These are phyloP conservation scores for Drosophila peninsularis DNA, from an alignment of 2,888 invertebrate species.

Conservation along the genomic window DNA sequence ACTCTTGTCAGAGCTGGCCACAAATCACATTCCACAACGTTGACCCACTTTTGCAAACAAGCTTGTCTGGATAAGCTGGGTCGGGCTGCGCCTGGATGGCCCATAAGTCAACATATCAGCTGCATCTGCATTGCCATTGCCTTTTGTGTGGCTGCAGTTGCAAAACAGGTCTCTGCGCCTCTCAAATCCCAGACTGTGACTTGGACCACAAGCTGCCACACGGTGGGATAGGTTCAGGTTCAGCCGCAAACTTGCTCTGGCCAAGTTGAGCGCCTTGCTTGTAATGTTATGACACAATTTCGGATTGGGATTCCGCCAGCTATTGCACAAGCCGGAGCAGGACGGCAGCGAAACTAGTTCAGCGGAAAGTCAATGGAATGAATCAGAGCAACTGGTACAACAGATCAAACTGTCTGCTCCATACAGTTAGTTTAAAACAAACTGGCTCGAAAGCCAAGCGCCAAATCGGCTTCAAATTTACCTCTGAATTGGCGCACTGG, in stretches of 20 bases:
- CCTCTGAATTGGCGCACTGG: constrained; percentile 19
- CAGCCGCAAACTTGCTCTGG: constrained; percentile 43
- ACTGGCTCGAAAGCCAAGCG: constrained; percentile 22
- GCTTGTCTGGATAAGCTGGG: constrained; percentile 63
- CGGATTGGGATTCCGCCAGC: constrained; percentile 36
- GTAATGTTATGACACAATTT: constrained; percentile 76
- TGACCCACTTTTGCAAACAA: constrained; percentile 71
- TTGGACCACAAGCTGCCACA: constrained; percentile 24
- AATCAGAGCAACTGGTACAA: constrained; percentile 25
- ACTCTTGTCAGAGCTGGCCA: constrained; percentile 27
- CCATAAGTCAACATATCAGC: constrained; percentile 71
- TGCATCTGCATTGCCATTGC: constrained; percentile 37
- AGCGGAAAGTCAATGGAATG: constrained; percentile 38
- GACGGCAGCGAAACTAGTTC: constrained; percentile 40
- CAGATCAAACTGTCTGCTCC: constrained; percentile 25
- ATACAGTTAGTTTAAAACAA: constrained; percentile 32
- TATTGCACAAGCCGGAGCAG: constrained; percentile 31
- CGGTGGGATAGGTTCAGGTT: constrained; percentile 77
- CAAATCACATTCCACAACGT: constrained; percentile 70
- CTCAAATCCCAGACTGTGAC: constrained; percentile 17
- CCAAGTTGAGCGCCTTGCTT: constrained; percentile 64
- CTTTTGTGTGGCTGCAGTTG: constrained; percentile 21
- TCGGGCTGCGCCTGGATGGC: constrained; percentile 20
- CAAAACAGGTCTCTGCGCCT: constrained; percentile 59
- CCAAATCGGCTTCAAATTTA: constrained; percentile 2